phyloP scores from a whole-genome alignment of 1,140 invertebrate species.

The Ceratoteleas bidentatus region DNA sequence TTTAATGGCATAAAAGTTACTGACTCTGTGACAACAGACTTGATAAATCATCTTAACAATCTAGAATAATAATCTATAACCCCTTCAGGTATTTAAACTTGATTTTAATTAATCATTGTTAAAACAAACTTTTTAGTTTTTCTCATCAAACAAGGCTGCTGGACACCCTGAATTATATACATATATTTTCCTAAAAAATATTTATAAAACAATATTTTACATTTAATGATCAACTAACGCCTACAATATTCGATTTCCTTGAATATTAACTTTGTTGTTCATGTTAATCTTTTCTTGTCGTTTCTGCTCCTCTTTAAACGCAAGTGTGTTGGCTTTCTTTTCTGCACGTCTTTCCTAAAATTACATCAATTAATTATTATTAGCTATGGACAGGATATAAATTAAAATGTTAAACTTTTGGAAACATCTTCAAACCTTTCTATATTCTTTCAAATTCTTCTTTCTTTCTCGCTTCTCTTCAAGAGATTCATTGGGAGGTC shows the following conservation, averaged over 20 bases:
- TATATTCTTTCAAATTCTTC: conserved; percentile 90
- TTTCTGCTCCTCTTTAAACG: conserved; percentile 95
- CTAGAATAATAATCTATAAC: no score
- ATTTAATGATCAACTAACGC: neutral
- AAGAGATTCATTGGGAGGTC: conserved; percentile 90
- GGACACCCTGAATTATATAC: no score
- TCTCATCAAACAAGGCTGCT: no score
- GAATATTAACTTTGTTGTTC: conserved; percentile 88
- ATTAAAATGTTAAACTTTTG: neutral
- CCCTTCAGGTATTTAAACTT: no score
- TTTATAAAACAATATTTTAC: neutral
- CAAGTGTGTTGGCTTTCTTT: conserved; percentile 91
- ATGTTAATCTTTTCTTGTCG: conserved; percentile 88
- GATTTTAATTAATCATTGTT: no score
- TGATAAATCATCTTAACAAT: no score
- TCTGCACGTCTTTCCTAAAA: conserved; percentile 90
- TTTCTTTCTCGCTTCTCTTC: conserved; percentile 93
- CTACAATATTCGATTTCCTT: conserved; percentile 86
- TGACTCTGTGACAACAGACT: no score
- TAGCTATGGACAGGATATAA: neutral
- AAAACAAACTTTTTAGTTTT: no score
- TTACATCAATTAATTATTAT: conserved; percentile 13
- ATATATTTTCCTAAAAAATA: neutral
- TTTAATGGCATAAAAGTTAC: no score
- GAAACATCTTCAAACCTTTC: conserved; percentile 77